These are phyloP conservation scores for Epistrophe grossulariae DNA, from an alignment of 2,888 invertebrate genomes.

Conservation along the genomic window DNA sequence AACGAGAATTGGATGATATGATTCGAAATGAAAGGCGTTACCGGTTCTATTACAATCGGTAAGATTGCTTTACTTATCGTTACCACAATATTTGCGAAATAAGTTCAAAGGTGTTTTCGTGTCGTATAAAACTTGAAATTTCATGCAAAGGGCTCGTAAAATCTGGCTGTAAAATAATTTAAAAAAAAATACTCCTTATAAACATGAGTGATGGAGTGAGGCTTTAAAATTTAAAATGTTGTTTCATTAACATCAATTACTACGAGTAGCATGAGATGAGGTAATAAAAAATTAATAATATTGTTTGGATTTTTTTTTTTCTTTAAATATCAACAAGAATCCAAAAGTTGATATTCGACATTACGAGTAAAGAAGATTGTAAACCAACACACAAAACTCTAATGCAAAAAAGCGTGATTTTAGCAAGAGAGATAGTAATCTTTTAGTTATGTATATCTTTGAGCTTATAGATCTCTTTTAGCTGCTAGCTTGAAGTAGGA, in stretches of 20 bases:
- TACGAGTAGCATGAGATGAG: neutral
- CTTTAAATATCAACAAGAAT: neutral
- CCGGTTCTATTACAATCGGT: slow-evolving; percentile 65
- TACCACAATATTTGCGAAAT: slow-evolving; percentile 35
- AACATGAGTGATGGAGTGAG: neutral
- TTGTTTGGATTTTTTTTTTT: neutral
- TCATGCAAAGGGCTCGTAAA: neutral
- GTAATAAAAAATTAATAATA: neutral
- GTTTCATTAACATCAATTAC: neutral
- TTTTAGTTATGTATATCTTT: no score
- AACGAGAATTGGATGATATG: slow-evolving; percentile 66
- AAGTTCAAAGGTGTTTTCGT: slow-evolving; percentile 37
- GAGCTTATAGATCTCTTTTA: no score
- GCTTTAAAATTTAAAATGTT: neutral
- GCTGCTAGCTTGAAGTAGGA: no score
- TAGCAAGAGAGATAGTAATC: no score
- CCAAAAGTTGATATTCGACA: neutral
- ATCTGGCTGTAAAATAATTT: neutral
- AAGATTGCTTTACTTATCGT: slow-evolving; percentile 25
- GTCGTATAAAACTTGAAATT: slow-evolving; percentile 31
- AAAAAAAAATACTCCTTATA: neutral
- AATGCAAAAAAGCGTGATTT: no score
- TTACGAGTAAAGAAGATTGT: neutral
- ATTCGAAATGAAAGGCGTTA: slow-evolving; percentile 74
- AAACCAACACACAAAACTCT: no score